phyloP scores from a whole-genome alignment of 1,140 invertebrate species.

The Chelonus insularis region DNA sequence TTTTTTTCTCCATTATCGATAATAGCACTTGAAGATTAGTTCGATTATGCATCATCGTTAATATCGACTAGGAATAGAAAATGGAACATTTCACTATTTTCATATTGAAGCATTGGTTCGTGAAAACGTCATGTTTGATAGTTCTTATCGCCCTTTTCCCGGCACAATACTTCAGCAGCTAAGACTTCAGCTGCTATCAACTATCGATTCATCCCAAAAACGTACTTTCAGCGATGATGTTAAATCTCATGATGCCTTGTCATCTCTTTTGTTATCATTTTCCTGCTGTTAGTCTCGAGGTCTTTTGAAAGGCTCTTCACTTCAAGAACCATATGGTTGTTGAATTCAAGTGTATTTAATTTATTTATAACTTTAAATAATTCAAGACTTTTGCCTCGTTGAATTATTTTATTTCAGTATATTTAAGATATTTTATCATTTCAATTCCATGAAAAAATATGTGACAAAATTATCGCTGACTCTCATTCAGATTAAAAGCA shows the following conservation, averaged over 20 bases:
- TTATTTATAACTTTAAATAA: too few relatives aligned
- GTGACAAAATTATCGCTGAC: too few relatives aligned
- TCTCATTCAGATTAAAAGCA: too few relatives aligned
- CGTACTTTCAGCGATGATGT: neutral
- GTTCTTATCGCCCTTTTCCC: neutral
- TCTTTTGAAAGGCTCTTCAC: neutral
- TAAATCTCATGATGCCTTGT: conserved; percentile 4
- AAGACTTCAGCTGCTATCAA: neutral
- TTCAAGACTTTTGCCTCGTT: too few relatives aligned
- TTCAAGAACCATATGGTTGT: too few relatives aligned
- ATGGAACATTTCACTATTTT: neutral
- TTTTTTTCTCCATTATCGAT: too few relatives aligned
- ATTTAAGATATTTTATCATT: too few relatives aligned
- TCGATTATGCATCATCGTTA: too few relatives aligned
- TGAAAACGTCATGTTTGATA: neutral
- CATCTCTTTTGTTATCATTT: conserved; percentile 6
- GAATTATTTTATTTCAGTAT: too few relatives aligned
- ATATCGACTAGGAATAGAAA: neutral
- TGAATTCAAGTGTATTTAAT: too few relatives aligned
- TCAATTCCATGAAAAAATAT: too few relatives aligned
- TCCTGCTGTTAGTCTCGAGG: neutral
- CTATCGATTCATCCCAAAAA: conserved; percentile 3
- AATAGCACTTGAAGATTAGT: too few relatives aligned
- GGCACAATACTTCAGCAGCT: neutral
- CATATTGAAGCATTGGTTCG: neutral